Conservation (phyloP, 2,888 invertebrate genomes). For the Drosophila pegasa region DNA sequence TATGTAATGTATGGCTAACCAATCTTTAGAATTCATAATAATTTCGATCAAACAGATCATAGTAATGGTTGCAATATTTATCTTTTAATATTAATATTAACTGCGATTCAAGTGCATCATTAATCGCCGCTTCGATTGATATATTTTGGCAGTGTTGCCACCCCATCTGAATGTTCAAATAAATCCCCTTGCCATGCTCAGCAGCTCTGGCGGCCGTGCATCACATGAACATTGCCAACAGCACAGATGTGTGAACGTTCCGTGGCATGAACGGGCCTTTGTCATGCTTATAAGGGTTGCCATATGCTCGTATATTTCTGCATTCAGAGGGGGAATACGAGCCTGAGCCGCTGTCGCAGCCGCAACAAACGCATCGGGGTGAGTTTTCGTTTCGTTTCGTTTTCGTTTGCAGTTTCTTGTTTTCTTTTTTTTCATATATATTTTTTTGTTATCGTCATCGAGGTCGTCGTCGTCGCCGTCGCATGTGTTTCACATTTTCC, state of each 20-base stretch:
- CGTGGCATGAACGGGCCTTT: slow-evolving; percentile 42
- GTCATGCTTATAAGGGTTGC: slow-evolving; percentile 72
- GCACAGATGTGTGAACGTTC: slow-evolving; percentile 42
- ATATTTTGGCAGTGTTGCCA: slow-evolving; percentile 32
- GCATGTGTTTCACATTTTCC: slow-evolving; percentile 80
- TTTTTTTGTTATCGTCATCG: slow-evolving; percentile 74
- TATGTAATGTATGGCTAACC: too few relatives aligned
- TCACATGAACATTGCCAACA: slow-evolving; percentile 35
- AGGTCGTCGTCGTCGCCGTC: slow-evolving; percentile 70
- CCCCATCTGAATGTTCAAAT: not conserved
- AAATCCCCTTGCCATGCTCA: slow-evolving; percentile 1
- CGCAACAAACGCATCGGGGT: slow-evolving; percentile 53
- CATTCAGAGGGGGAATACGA: slow-evolving; percentile 48
- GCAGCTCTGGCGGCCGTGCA: slow-evolving; percentile 24
- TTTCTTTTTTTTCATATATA: slow-evolving; percentile 5
- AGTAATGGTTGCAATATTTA: too few relatives aligned
- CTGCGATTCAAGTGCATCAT: too few relatives aligned
- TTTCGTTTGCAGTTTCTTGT: slow-evolving; percentile 51
- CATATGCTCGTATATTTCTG: slow-evolving; percentile 74
- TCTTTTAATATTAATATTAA: too few relatives aligned
- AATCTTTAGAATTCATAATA: too few relatives aligned
- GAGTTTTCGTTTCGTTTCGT: slow-evolving; percentile 70
- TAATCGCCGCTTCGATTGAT: not conserved
- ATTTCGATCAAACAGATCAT: too few relatives aligned
- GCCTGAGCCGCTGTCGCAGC: slow-evolving; percentile 8